Evolutionary conservation across 1,140 invertebrate genomes (phyloP).

Genomic region (Drosophila tsacasi): DNA sequence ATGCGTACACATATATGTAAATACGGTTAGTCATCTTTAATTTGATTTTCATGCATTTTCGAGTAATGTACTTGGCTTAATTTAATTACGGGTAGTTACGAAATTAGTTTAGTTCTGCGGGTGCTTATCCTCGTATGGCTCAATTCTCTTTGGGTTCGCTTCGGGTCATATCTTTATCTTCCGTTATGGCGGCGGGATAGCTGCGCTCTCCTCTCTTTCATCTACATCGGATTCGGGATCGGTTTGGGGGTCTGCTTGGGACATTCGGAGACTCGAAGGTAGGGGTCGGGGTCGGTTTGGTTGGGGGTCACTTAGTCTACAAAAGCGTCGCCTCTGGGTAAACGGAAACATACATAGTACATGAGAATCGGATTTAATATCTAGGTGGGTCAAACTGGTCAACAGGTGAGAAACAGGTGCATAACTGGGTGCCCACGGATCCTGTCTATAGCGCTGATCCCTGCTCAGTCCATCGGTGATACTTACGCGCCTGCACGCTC

Average conservation of each 20-base stretch:
- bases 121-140: constrained; percentile 72
- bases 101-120: constrained; percentile 50
- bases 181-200: constrained; percentile 69
- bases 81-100: constrained; percentile 43
- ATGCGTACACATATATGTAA: constrained; percentile 40
- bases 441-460: constrained; percentile 63
- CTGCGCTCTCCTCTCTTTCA: constrained; percentile 41
- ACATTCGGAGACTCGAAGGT: constrained; percentile 18
- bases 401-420: constrained; percentile 53
- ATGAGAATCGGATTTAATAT: constrained; percentile 35
- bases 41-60: constrained; percentile 63
- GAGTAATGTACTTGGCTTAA: constrained; percentile 54
- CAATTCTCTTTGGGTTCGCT: constrained; percentile 62
- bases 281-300: constrained; percentile 28
- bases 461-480: constrained; percentile 65
- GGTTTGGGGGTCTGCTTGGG: constrained; percentile 19
- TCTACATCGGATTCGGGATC: constrained; percentile 28
- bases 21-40: constrained; percentile 40
- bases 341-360: constrained; percentile 44
- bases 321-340: constrained; percentile 74
- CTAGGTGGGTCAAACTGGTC: constrained; percentile 24
- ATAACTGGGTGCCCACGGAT: constrained; percentile 16
- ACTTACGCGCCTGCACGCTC: constrained; percentile 75
- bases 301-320: constrained; percentile 50
- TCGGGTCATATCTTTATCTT: constrained; percentile 43